Evolutionary conservation across 2,888 invertebrate genomes (phyloP).

Genomic region (Hyles lineata): DNA sequence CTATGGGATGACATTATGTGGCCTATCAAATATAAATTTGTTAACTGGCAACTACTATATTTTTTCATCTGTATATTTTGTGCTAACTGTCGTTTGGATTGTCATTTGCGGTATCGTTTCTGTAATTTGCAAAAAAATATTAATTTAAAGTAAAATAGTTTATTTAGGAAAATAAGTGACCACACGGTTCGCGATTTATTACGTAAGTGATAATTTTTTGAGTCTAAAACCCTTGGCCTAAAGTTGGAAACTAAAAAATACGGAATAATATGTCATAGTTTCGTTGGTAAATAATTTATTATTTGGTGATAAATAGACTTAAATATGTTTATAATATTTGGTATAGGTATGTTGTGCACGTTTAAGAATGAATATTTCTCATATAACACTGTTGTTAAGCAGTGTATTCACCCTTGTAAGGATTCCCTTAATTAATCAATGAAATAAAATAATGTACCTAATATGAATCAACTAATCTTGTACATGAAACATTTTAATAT

Average conservation of each 20-base stretch:
- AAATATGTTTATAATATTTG: background rate
- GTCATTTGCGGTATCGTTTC: slow-evolving; percentile 32
- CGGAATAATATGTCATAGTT: background rate
- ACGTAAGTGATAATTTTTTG: background rate
- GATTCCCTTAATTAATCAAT: slow-evolving; percentile 35
- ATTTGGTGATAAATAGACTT: background rate
- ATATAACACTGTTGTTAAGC: background rate
- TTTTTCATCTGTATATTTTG: slow-evolving; percentile 29
- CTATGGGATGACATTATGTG: background rate
- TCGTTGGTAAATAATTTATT: slow-evolving; percentile 21
- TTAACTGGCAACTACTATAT: background rate
- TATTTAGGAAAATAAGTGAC: slow-evolving; percentile 1
- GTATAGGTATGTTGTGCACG: background rate
- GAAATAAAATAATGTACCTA: slow-evolving; percentile 13
- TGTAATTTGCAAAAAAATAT: slow-evolving; percentile 11
- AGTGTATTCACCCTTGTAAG: slow-evolving; percentile 32
- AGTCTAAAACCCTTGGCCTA: background rate
- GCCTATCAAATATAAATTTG: background rate
- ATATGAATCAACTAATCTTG: background rate
- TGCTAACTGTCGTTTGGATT: slow-evolving; percentile 31
- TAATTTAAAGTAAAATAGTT: background rate
- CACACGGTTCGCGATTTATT: background rate
- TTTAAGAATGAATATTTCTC: background rate
- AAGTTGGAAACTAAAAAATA: background rate
- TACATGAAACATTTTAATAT: background rate